Evolutionary conservation across 2,888 invertebrate species (phyloP).

Genomic region (Synergus laeviventris): DNA sequence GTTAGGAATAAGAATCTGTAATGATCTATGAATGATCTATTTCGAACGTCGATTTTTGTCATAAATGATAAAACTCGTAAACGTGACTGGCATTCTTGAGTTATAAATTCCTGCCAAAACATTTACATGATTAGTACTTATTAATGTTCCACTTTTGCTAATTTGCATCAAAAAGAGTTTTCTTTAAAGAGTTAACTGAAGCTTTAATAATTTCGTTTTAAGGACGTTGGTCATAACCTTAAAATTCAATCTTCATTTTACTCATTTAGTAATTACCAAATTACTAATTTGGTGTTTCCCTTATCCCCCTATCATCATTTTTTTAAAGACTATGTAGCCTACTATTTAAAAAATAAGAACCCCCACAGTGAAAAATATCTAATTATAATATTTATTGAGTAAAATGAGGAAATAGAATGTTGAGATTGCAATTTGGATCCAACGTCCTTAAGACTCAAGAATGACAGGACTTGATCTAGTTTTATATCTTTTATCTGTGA

Average conservation of each 20-base stretch:
- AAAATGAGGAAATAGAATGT: too few relatives aligned
- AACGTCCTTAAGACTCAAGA: neutral
- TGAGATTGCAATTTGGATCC: too few relatives aligned
- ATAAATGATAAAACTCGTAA: constrained; percentile 1
- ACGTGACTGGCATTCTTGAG: constrained; percentile 3
- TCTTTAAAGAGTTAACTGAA: neutral
- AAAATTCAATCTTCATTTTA: too few relatives aligned
- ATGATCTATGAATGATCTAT: neutral
- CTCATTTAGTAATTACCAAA: too few relatives aligned
- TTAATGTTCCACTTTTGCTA: neutral
- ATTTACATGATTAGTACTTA: too few relatives aligned
- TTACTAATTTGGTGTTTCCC: too few relatives aligned
- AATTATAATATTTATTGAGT: too few relatives aligned
- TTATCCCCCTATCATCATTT: too few relatives aligned
- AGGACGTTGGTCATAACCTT: too few relatives aligned
- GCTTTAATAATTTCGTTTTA: neutral
- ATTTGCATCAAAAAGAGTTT: neutral
- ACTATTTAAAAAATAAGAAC: neutral
- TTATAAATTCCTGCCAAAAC: neutral
- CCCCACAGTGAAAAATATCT: neutral
- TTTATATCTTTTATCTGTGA: neutral
- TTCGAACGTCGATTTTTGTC: constrained; percentile 3
- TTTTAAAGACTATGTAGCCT: too few relatives aligned
- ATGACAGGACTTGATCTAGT: neutral
- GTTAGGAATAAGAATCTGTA: neutral